Base-by-base conservation (phyloP, 2,888 invertebrate species). In the Steromphala cineraria region DNA sequence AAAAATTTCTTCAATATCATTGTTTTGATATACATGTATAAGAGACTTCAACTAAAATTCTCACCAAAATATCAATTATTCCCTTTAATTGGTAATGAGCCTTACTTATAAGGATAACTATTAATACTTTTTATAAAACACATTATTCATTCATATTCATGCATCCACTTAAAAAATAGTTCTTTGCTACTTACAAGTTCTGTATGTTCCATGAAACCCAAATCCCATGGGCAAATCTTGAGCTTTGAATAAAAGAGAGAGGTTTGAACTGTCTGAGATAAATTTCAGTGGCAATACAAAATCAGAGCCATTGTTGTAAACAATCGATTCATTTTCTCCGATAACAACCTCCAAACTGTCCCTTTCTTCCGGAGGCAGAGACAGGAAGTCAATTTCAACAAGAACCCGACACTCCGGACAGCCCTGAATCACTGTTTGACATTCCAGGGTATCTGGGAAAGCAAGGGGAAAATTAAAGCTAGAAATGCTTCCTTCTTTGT, bases 401-500 rank as follows among this genome's bases (percentile, higher is more conserved):
- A 83, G 95, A 4, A 97, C 94, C 77, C 96, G 94, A 0, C 96
- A 95, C 86, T 95, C 94, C 15, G 95, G 94, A 0, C 96, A 95
- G 4, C 96, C 96, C n/a, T 94, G 91, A 62, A 97, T 95, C 84
- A 94, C 95, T 62, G 96, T 95, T 93, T 95, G 95, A 92, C 96
- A 96, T 93, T 96, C 95, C 87, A 96, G 92, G 88, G 96, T 95
- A 90, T 96, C 95, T 90, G 96, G 95, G 92, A 97, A 97, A 84
- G 95, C 94, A 36, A 95, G 95, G 0, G 97, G 97, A 90, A 96
- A 95, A 89, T 93, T 95, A 0, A 96, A 96, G 17, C 96, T 96
- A 1, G 95, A 95, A 36, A 97, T 91, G 53, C 94, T 94, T 5
- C 97, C 96, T 85, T 0, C 28, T 24, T 36, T 13, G 17, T 55